Conservation (phyloP, 2,888 invertebrate genomes). For the Drosophila lacicola region DNA sequence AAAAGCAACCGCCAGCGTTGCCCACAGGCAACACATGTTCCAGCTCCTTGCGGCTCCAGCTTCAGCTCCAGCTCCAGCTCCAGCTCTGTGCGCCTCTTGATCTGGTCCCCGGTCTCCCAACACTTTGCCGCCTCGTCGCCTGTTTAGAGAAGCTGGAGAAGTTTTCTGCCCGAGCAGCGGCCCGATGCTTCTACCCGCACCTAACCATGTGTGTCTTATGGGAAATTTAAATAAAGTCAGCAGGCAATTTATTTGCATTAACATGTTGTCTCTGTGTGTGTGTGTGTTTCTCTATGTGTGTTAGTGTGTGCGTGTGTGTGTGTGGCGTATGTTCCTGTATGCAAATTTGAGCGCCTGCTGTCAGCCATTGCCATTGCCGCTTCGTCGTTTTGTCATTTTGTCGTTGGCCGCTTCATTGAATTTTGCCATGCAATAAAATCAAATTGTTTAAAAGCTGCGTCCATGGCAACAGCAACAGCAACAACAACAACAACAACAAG, state of each 20-base stretch:
- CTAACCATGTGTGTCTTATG: conserved; percentile 68
- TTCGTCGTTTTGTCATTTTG: conserved; percentile 52
- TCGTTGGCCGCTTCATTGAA: conserved; percentile 78
- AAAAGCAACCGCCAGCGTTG: conserved; percentile 68
- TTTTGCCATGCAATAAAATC: conserved; percentile 74
- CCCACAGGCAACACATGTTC: conserved; percentile 65
- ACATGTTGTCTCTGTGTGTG: conserved; percentile 65
- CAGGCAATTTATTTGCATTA: conserved; percentile 81
- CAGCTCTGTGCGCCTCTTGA: neutral
- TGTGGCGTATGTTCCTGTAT: conserved; percentile 65
- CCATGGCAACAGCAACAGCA: conserved; percentile 24
- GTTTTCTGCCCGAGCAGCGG: conserved; percentile 18
- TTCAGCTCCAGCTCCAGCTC: too few species aligned
- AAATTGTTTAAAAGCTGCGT: conserved; percentile 73
- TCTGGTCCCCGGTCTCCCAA: conserved; percentile 16
- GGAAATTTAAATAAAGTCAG: conserved; percentile 81
- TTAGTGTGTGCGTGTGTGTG: conserved; percentile 7
- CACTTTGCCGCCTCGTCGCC: conserved; percentile 64
- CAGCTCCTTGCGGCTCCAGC: conserved; percentile 43
- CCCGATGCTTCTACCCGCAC: neutral
- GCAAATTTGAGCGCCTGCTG: conserved; percentile 78
- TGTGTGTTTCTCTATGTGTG: conserved; percentile 8
- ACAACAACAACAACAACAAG: conserved; percentile 9
- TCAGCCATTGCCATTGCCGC: conserved; percentile 56
- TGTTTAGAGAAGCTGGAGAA: conserved; percentile 41